phyloP scores from a whole-genome alignment of 2,113 vertebrate genomes.

The Nesoenas mayeri region DNA sequence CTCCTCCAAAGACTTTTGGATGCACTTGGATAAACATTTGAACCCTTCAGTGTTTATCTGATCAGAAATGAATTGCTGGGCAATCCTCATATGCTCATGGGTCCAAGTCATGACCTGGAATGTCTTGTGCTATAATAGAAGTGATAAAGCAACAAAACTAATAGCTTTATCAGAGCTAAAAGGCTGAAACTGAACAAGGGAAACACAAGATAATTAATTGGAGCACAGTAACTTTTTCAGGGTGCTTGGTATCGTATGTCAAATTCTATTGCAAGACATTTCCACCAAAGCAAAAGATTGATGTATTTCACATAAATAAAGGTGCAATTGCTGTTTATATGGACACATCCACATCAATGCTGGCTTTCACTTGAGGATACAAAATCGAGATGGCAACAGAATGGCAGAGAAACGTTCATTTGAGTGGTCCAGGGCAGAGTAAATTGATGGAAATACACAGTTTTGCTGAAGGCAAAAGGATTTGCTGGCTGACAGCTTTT shows the following conservation, averaged over 20 bases:
- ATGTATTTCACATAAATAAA: neutral
- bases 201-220: neutral
- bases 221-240: neutral
- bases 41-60: neutral
- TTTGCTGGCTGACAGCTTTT: slow-evolving; percentile 25
- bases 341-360: neutral
- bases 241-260: neutral
- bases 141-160: neutral
- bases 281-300: neutral
- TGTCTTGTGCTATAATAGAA: neutral
- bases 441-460: neutral
- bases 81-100: neutral
- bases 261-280: neutral
- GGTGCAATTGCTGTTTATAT: neutral
- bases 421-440: neutral
- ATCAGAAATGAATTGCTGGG: neutral
- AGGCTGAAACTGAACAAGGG: neutral
- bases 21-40: neutral
- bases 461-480: neutral
- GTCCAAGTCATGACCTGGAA: neutral
- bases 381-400: neutral
- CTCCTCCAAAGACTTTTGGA: neutral
- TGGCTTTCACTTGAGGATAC: neutral
- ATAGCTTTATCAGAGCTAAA: slow-evolving; percentile 7
- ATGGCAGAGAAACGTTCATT: neutral